Percentiles rank a stretch among this genome's conserved stretches.
Evolutionary conservation across 2,797 vertebrate genomes (phyloP).

Genomic region (Epinephelus coioides): DNA sequence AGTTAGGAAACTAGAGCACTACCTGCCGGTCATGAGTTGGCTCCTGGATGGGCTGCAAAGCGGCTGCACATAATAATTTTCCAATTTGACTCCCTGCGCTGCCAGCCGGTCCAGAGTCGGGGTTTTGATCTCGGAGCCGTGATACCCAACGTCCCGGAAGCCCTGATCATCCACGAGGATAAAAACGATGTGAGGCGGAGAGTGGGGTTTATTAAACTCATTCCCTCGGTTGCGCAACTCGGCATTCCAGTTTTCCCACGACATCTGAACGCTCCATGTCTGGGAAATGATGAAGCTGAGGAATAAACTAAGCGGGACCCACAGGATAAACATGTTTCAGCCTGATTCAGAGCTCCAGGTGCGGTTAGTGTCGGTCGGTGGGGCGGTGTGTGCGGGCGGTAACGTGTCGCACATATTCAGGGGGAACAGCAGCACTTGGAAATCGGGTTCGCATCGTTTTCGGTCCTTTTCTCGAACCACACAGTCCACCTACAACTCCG

Average conservation of each 20-base stretch:
- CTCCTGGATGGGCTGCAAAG: slow-evolving; percentile 97
- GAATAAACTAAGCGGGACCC: slow-evolving; percentile 81
- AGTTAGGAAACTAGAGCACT: slow-evolving; percentile 25
- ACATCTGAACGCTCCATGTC: slow-evolving; percentile 86
- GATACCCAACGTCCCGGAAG: slow-evolving; percentile 96
- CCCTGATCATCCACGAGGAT: slow-evolving; percentile 99
- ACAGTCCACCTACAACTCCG: slow-evolving; percentile 37
- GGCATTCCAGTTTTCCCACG: slow-evolving; percentile 83
- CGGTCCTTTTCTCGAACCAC: not conserved
- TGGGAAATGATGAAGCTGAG: slow-evolving; percentile 84
- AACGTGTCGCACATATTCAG: slow-evolving; percentile 54
- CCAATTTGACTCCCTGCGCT: slow-evolving; percentile 94
- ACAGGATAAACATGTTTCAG: slow-evolving; percentile 78
- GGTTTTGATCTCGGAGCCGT: slow-evolving; percentile 96
- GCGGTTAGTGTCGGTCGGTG: not conserved
- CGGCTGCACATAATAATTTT: slow-evolving; percentile 99
- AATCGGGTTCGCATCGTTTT: slow-evolving; percentile 59
- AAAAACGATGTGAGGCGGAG: slow-evolving; percentile 95
- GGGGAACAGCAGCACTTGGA: slow-evolving; percentile 69
- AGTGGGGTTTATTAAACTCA: slow-evolving; percentile 57
- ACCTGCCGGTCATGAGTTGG: slow-evolving; percentile 98
- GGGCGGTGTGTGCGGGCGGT: slow-evolving; percentile 6
- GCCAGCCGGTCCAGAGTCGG: slow-evolving; percentile 96
- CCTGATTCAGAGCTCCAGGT: slow-evolving; percentile 9
- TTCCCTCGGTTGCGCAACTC: slow-evolving; percentile 66